phyloP scores from a whole-genome alignment of 1,140 invertebrate genomes.

The Drosophila obscura region DNA sequence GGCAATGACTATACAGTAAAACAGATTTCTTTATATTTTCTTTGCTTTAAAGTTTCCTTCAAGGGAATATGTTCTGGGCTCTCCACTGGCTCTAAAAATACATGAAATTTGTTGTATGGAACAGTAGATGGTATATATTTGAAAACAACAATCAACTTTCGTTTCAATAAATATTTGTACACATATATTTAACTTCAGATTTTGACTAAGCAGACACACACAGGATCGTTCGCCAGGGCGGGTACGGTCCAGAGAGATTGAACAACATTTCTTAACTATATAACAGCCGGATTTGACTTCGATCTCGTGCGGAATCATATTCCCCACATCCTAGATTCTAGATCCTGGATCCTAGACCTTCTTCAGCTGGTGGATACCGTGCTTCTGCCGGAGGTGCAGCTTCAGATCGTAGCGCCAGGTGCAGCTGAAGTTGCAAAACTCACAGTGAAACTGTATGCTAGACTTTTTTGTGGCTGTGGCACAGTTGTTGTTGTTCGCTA shows the following conservation, averaged over 20 bases:
- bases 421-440: constrained; percentile 79
- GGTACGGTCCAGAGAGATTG: constrained; percentile 1
- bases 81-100: constrained; percentile 24
- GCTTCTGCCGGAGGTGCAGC: constrained; percentile 79
- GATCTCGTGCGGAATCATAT: constrained; percentile 17
- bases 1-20: too few species aligned
- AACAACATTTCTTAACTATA: constrained; percentile 46
- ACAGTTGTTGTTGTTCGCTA: constrained; percentile 28
- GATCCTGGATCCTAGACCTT: constrained; percentile 67
- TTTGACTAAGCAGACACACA: constrained; percentile 61
- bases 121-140: not conserved
- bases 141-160: constrained; percentile 50
- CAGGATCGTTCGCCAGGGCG: constrained; percentile 20
- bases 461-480: constrained; percentile 55
- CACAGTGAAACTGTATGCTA: constrained; percentile 75
- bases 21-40: too few species aligned
- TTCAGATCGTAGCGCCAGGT: constrained; percentile 83
- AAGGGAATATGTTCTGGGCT: constrained; percentile 22
- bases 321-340: constrained; percentile 35
- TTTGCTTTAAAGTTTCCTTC: not conserved
- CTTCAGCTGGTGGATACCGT: constrained; percentile 82
- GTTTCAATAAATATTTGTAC: constrained; percentile 79
- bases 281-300: constrained; percentile 24
- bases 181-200: constrained; percentile 76
- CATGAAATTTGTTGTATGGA: constrained; percentile 11